Base-by-base conservation (phyloP, 2,113 vertebrate species). In the Alces alces region DNA sequence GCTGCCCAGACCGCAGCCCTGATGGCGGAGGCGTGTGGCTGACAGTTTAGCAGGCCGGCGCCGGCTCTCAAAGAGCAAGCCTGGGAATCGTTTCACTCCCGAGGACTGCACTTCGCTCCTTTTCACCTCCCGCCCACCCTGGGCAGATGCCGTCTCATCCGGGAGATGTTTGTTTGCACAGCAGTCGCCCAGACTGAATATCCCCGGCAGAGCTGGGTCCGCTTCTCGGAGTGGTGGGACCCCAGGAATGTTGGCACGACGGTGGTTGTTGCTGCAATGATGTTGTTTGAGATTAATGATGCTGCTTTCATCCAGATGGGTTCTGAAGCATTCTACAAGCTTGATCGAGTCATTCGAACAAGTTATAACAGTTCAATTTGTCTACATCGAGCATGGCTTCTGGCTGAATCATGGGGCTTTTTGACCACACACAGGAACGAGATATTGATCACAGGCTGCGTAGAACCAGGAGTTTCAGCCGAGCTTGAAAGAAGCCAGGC, bases 1-100 rank as follows among this genome's bases (percentile, higher is more conserved):
- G 47, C 60, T 98, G 98, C 98, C 98, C 98, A 98, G 98, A 98
- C 98, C 97, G n/a, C 98, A 98, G 90, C 97, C 98, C 96, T 97
- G 95, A 95, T 2, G 86, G 90, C 93, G 64, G 83, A 98, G 98
- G 97, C 98, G 91, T 97, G 97, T 98, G 98, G 98, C 98, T 97
- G 95, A 97, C 95, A 66, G 73, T 97, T 94, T 61, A 93, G 98
- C 96, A 93, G 88, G 96, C 94, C 55, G 4, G 17, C 94, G 25
- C 60, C 43, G 57, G 92, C 78, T 91, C 78, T 13, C 47, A 6
- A 60, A 93, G n/a, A 0, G 19, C 98, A 97, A 88, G 47, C 94
- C 78, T 2, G 39, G 97, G 98, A 97, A 33, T 66, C 47, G 30
- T 82, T 96, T 94, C 47, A 57, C 90, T 88, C 83, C 33, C 79